Evolutionary conservation across 2,113 vertebrate genomes (phyloP), one percentile per base, ranked within the genome.

Genomic region (Macaca nemestrina): DNA sequence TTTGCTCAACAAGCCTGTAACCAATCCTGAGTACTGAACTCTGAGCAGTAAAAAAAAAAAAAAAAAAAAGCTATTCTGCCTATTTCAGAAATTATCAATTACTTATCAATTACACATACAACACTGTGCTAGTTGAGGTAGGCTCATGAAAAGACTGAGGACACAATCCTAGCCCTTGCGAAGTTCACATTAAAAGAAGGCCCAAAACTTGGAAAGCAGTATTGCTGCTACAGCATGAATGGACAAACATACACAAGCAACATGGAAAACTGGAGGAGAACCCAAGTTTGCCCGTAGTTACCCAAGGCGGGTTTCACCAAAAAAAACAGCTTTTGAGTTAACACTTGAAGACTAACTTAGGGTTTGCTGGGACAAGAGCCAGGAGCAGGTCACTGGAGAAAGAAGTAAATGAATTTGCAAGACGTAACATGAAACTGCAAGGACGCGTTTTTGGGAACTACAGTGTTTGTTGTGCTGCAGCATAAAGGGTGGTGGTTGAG

Each of bases 341-440:
- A 89, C 86, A 78, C 10, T 27, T 75, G 52, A 82, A 88, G 89
- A 72, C 20, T 32, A 73, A 73, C 11, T 43, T 78, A 35, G 64
- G 25, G 25, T 93, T 85, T 85, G 22, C 68, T 59, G 80, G 6
- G 55, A 84, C 8, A 40, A 86, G 23, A 88, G 59, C 73, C 90
- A 96, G 59, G 52, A 95, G 92, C 35, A 97, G 48, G 67, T 70
- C 40, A 79, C 50, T 79, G 92, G 68, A 88, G 16, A 38, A 97
- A 95, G 83, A 88, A 92, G 67, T 67, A 87, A 92, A 80, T 50
- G 55, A 80, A 57, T 70, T 88, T 86, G 40, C 59, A 50, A 88
- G 78, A 75, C 76, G 23, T 10, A 75, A 57, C 38, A 38, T 40
- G 81, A 89, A 83, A 84, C 55, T 61, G 23, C 83, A 90, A 61